phyloP scores from a whole-genome alignment of 1,140 invertebrate species.

The Aphidius ervi region DNA sequence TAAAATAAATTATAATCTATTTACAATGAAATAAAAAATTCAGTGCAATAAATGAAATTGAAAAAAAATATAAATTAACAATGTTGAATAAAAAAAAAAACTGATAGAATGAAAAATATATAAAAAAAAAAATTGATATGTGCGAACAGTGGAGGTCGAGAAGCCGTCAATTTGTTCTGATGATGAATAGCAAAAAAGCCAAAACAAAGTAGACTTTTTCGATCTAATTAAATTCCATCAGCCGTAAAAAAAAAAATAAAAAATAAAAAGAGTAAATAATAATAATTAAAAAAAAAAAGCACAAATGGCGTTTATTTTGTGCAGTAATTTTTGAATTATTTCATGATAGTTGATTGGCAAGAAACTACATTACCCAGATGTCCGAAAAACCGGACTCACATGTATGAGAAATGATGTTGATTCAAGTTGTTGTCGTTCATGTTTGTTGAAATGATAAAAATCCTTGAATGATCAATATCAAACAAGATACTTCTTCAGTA shows the following conservation, averaged over 20 bases:
- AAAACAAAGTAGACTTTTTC: not conserved
- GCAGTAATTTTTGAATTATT: not conserved
- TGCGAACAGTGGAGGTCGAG: constrained; percentile 6
- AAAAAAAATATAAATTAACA: not conserved
- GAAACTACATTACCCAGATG: constrained; percentile 30
- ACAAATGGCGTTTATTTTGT: not conserved
- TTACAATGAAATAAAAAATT: not conserved
- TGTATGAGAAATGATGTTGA: constrained; percentile 30
- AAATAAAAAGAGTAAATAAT: not conserved
- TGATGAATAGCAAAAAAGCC: not conserved
- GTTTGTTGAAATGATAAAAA: constrained; percentile 28
- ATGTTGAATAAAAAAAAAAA: constrained; percentile 3
- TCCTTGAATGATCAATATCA: constrained; percentile 24
- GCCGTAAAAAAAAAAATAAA: not conserved
- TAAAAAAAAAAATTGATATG: constrained; percentile 3
- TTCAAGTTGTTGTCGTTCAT: not conserved
- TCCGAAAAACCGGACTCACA: constrained; percentile 30
- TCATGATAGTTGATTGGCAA: constrained; percentile 33
- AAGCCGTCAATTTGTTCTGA: constrained; percentile 15
- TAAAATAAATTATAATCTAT: no score
- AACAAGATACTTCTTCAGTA: constrained; percentile 1
- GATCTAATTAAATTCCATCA: constrained; percentile 19
- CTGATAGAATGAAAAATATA: not conserved
- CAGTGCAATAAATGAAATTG: not conserved
- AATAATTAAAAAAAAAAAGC: not conserved